Evolutionary conservation across 2,797 vertebrate genomes (phyloP).

Genomic region (Anas bernieri): DNA sequence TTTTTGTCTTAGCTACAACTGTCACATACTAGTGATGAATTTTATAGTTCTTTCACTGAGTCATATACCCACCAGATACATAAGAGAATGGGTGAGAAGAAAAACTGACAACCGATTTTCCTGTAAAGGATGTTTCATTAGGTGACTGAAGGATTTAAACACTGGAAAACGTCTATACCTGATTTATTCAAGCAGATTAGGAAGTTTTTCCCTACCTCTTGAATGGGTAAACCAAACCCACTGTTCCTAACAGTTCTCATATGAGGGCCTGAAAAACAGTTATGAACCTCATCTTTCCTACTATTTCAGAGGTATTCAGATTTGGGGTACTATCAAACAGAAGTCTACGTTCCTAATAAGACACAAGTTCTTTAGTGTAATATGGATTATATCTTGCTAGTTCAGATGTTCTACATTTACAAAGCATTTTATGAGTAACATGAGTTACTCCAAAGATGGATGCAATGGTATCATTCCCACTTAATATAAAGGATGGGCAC

Average conservation of each 20-base stretch:
- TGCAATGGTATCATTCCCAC: not conserved
- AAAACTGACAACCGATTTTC: not conserved
- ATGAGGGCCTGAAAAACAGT: not conserved
- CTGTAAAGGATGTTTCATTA: not conserved
- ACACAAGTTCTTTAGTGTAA: not conserved
- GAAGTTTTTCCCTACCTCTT: not conserved
- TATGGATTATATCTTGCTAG: not conserved
- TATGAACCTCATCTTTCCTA: not conserved
- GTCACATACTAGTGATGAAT: not conserved
- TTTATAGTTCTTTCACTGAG: not conserved
- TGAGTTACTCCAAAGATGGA: not conserved
- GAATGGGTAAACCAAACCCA: not conserved
- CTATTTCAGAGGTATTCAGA: not conserved
- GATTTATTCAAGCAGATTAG: not conserved
- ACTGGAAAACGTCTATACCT: not conserved
- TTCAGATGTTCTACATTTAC: not conserved
- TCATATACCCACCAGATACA: rapidly evolving
- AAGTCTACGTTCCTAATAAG: not conserved
- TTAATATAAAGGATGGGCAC: not conserved
- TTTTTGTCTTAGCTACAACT: not conserved
- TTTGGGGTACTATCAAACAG: not conserved
- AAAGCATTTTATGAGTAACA: not conserved
- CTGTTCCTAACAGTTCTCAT: not conserved
- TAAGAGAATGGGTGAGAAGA: not conserved
- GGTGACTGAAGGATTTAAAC: not conserved